These are phyloP conservation scores for Thymelicus sylvestris DNA, from an alignment of 2,888 invertebrate genomes.

Conservation along the genomic window DNA sequence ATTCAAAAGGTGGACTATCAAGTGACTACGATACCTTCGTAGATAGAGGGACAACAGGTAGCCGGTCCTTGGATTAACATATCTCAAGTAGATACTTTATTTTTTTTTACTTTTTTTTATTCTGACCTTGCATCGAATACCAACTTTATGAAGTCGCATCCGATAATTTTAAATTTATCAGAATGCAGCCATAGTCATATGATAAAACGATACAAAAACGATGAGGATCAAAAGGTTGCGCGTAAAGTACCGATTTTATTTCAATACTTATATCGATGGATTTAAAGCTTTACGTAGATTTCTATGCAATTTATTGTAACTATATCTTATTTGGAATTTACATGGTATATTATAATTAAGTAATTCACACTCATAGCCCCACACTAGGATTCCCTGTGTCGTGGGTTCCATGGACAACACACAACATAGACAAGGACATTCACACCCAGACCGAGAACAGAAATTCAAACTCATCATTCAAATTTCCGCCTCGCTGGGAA, in stretches of 20 bases:
- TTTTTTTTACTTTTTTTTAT: conserved; percentile 12
- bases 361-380: too few species aligned
- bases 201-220: not conserved
- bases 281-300: not conserved
- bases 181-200: not conserved
- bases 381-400: too few species aligned
- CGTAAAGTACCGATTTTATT: not conserved
- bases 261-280: not conserved
- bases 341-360: too few species aligned
- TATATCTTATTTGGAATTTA: too few species aligned
- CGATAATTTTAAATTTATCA: not conserved
- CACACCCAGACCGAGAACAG: too few species aligned
- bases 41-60: conserved; percentile 24
- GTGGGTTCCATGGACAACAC: too few species aligned
- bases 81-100: conserved; percentile 21
- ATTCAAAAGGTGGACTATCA: conserved; percentile 14
- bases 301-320: not conserved
- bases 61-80: conserved; percentile 28
- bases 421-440: too few species aligned
- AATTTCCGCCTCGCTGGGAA: too few species aligned
- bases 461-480: too few species aligned
- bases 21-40: not conserved
- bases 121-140: conserved; percentile 21
- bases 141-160: not conserved
- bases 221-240: not conserved